Conservation (phyloP, 2,888 invertebrate species). For the Aethes cnicana region DNA sequence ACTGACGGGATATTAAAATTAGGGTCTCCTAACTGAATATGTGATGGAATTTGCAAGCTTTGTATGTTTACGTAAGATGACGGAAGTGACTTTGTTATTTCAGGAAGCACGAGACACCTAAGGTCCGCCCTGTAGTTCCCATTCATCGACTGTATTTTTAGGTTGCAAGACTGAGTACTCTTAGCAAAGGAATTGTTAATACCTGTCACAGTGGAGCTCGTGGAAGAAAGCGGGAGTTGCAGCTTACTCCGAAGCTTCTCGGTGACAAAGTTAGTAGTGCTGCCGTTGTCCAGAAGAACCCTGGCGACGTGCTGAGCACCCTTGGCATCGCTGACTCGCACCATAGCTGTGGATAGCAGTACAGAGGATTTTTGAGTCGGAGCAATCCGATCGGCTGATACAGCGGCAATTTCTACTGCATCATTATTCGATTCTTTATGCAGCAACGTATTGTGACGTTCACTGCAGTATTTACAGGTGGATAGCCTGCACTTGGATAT, state of each 20-base stretch:
- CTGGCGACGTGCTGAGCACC: constrained; percentile 14
- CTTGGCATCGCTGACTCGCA: constrained; percentile 9
- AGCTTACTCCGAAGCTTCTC: constrained; percentile 26
- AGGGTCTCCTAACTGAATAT: background rate
- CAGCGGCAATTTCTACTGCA: background rate
- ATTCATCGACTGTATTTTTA: constrained; percentile 25
- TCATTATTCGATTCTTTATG: background rate
- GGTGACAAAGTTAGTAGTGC: constrained; percentile 28
- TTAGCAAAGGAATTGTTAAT: constrained; percentile 31
- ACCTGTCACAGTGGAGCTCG: constrained; percentile 33
- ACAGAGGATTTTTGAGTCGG: background rate
- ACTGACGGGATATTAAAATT: background rate
- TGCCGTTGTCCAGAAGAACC: constrained; percentile 16
- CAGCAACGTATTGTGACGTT: constrained; percentile 4
- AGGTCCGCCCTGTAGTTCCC: constrained; percentile 29
- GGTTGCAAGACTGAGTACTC: constrained; percentile 29
- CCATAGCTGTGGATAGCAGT: constrained; percentile 26
- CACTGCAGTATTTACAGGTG: constrained; percentile 1
- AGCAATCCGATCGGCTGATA: background rate
- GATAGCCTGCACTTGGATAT: background rate
- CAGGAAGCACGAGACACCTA: constrained; percentile 30
- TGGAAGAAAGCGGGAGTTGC: constrained; percentile 18
- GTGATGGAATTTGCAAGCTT: background rate
- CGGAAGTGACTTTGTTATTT: constrained; percentile 31
- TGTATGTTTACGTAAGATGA: constrained; percentile 15